Evolutionary conservation across 1,140 invertebrate genomes (phyloP).

Genomic region (Ridgeia piscesae): DNA sequence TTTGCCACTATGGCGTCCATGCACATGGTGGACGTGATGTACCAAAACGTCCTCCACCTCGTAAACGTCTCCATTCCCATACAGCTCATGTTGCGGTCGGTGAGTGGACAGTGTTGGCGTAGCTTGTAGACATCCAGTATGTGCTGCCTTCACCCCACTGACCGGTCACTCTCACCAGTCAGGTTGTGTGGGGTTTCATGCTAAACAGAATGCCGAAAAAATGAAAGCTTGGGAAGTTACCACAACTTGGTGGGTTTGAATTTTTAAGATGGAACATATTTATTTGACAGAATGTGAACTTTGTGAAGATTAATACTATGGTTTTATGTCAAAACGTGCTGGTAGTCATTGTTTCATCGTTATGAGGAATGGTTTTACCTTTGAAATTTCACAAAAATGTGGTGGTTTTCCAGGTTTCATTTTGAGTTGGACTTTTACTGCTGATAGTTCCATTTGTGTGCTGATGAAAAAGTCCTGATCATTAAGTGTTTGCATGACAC

Average conservation of each 20-base stretch:
- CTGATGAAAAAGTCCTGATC: not conserved
- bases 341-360: too few species aligned
- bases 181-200: not conserved
- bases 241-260: not conserved
- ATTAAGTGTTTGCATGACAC: not conserved
- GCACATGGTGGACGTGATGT: not conserved
- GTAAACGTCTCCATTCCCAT: slow-evolving; percentile 8
- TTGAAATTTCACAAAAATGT: not conserved
- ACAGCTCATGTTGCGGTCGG: not conserved
- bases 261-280: not conserved
- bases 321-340: not conserved
- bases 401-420: not conserved
- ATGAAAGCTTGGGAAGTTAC: not conserved
- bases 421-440: not conserved
- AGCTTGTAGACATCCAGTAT: not conserved
- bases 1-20: not conserved
- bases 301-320: not conserved
- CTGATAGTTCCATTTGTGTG: not conserved
- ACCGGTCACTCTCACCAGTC: not conserved
- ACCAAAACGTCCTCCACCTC: not conserved
- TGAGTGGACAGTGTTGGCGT: not conserved
- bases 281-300: too few species aligned
- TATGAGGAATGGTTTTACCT: not conserved
- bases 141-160: not conserved
- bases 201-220: not conserved